A percentile compares a stretch with the other conserved stretches of the same genome.
Conservation (phyloP, 92 coral and sea anemone genomes). For the Parazoanthus atlanticus region DNA sequence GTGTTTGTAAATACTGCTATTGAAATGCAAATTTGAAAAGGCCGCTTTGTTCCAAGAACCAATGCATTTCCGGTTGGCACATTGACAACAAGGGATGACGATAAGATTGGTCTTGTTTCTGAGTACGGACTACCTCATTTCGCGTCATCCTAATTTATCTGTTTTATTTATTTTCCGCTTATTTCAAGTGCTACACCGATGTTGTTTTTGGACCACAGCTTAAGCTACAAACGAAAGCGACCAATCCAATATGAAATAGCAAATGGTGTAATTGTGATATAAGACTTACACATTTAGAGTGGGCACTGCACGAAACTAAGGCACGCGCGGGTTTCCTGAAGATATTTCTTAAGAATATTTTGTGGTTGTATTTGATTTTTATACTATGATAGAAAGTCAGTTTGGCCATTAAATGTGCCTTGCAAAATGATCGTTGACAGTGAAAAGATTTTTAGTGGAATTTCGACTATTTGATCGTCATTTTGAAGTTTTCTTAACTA, state of each 20-base stretch:
- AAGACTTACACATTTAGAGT: no score
- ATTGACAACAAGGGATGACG: neutral
- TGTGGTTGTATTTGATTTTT: no score
- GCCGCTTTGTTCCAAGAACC: neutral
- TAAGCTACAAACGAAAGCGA: neutral
- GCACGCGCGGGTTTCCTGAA: neutral
- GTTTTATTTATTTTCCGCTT: neutral
- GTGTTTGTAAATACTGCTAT: no score
- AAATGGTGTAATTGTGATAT: neutral
- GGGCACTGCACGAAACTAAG: neutral
- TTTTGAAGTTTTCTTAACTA: neutral
- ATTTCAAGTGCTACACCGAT: neutral
- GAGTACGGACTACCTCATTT: neutral
- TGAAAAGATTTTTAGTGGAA: neutral
- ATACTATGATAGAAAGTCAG: neutral
- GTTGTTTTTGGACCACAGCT: neutral
- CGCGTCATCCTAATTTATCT: neutral
- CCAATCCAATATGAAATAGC: neutral
- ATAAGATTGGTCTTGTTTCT: neutral
- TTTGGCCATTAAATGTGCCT: neutral
- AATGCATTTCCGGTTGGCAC: neutral
- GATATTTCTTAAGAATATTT: neutral
- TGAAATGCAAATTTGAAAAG: no score
- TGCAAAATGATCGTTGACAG: neutral
- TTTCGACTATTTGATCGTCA: neutral